These are phyloP conservation scores for Crocallis elinguaria DNA, from an alignment of 2,888 invertebrate genomes.

Conservation along the genomic window DNA sequence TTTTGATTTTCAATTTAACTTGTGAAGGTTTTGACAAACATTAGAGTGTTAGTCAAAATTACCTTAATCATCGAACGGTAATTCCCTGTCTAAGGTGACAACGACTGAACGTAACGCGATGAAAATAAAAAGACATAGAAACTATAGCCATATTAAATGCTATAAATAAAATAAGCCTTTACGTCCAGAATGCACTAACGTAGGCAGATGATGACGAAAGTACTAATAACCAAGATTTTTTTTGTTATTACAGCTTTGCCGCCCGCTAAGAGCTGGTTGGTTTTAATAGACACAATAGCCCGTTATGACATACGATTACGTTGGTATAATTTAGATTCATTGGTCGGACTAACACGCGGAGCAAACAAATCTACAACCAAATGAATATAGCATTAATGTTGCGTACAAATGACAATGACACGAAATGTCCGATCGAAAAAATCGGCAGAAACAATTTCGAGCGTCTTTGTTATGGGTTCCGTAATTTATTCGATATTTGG, in stretches of 20 bases:
- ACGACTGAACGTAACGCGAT: too few species aligned
- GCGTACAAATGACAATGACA: conserved; percentile 41
- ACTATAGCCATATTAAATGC: too few species aligned
- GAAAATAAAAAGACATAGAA: too few species aligned
- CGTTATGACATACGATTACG: conserved; percentile 14
- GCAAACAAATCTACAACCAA: conserved; percentile 19
- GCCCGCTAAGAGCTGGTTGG: conserved; percentile 17
- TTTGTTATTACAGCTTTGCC: conserved; percentile 1
- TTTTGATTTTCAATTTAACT: too few species aligned
- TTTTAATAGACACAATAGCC: conserved; percentile 14
- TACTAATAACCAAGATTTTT: background rate
- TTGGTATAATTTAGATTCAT: conserved; percentile 15
- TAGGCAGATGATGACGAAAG: background rate
- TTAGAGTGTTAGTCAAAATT: too few species aligned
- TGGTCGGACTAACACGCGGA: conserved; percentile 18
- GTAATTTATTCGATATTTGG: too few species aligned
- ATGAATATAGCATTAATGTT: conserved; percentile 34
- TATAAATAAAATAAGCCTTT: too few species aligned
- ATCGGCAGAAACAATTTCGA: background rate
- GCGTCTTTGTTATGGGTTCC: conserved; percentile 12
- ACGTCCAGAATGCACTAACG: too few species aligned
- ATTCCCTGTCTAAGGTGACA: too few species aligned
- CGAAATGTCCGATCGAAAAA: conserved; percentile 22
- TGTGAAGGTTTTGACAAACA: too few species aligned
- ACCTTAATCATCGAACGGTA: too few species aligned